phyloP scores from a whole-genome alignment of 2,888 invertebrate species.

The Tanytarsus gracilentus region DNA sequence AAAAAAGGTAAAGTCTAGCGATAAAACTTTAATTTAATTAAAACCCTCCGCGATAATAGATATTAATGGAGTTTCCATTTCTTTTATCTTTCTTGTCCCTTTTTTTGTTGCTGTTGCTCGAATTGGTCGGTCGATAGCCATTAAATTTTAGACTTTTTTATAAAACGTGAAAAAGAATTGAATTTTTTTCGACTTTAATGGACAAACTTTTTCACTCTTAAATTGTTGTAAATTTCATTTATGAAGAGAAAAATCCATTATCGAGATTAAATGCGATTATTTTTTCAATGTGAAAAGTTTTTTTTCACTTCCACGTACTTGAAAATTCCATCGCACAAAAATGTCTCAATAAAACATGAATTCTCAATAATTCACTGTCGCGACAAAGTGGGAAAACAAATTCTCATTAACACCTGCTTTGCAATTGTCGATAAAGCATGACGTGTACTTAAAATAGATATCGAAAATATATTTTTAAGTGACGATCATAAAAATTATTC shows the following conservation, averaged over 20 bases:
- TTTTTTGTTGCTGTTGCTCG: neutral
- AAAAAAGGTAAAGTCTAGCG: constrained; percentile 5
- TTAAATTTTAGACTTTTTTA: constrained; percentile 20
- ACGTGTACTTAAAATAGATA: too few species aligned
- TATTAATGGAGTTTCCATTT: constrained; percentile 8
- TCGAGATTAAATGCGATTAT: constrained; percentile 23
- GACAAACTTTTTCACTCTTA: constrained; percentile 8
- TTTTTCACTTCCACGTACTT: neutral
- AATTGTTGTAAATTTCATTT: constrained; percentile 10
- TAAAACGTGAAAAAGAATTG: too few species aligned
- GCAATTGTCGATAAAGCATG: neutral
- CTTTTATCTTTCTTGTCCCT: neutral
- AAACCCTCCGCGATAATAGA: constrained; percentile 12
- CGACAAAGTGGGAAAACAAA: constrained; percentile 2
- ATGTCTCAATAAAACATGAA: constrained; percentile 6
- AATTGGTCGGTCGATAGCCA: neutral
- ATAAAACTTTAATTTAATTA: constrained; percentile 28
- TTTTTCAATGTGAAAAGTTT: too few species aligned
- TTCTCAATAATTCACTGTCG: neutral
- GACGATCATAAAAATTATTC: constrained; percentile 25
- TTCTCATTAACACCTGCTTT: constrained; percentile 18
- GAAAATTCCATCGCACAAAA: neutral
- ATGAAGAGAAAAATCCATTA: constrained; percentile 21
- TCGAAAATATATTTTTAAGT: constrained; percentile 18
- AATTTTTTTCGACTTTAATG: neutral